These are phyloP conservation scores for Phoebastria nigripes DNA, from an alignment of 2,797 vertebrate species.

Conservation along the genomic window DNA sequence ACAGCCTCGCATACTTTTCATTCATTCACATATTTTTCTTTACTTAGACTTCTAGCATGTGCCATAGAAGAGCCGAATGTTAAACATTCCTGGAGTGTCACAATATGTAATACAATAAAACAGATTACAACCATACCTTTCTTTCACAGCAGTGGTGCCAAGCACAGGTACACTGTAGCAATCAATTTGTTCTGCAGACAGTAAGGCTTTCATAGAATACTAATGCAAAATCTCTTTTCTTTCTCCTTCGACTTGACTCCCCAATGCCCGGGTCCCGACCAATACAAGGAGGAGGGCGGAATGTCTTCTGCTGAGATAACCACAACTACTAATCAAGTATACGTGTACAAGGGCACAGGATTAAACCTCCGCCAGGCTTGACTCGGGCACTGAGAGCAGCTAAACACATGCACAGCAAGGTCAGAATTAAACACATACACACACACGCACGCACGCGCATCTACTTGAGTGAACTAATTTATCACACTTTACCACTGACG, in stretches of 20 bases:
- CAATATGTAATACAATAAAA: constrained; percentile 81
- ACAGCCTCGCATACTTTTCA: constrained; percentile 51
- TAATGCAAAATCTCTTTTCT: constrained; percentile 85
- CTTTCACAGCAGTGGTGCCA: constrained; percentile 90
- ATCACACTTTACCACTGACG: constrained; percentile 79
- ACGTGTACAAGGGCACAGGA: constrained; percentile 88
- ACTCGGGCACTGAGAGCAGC: constrained; percentile 81
- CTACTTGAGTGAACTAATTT: constrained; percentile 79
- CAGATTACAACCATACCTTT: constrained; percentile 87
- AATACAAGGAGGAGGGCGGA: constrained; percentile 85
- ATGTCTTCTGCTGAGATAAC: constrained; percentile 91
- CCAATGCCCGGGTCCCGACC: constrained; percentile 85
- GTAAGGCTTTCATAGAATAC: constrained; percentile 88
- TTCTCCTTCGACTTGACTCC: constrained; percentile 84
- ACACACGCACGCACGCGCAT: constrained; percentile 46
- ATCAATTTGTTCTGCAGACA: constrained; percentile 98
- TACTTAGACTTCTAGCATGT: constrained; percentile 60
- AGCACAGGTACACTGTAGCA: constrained; percentile 95
- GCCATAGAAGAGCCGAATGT: constrained; percentile 60
- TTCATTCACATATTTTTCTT: constrained; percentile 70
- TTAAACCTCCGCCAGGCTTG: constrained; percentile 88
- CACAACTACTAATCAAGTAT: constrained; percentile 93
- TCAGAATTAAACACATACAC: constrained; percentile 77
- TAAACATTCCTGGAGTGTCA: constrained; percentile 78
- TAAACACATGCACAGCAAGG: constrained; percentile 79